Evolutionary conservation across 2,888 invertebrate species (phyloP).

Genomic region (Leuctra nigra): DNA sequence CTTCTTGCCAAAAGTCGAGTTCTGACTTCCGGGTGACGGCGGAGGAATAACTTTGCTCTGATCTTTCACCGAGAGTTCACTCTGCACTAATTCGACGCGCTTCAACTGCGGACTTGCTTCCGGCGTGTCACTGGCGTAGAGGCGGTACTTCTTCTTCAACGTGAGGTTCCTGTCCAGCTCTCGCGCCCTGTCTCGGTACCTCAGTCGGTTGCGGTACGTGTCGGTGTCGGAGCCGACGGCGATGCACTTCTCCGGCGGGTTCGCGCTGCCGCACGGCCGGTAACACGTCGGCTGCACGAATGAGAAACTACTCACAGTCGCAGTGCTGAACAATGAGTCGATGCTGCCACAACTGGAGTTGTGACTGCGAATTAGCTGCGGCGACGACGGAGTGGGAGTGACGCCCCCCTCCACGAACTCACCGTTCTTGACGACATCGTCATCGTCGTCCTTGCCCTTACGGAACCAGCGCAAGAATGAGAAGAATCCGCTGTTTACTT

Average conservation of each 20-base stretch:
- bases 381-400: constrained; percentile 24
- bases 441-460: constrained; percentile 42
- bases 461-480: constrained; percentile 70
- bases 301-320: constrained; percentile 65
- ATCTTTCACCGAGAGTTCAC: not conserved
- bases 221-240: constrained; percentile 53
- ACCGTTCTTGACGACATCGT: constrained; percentile 14
- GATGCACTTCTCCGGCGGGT: constrained; percentile 42
- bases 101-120: constrained; percentile 18
- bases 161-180: constrained; percentile 55
- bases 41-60: constrained; percentile 6
- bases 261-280: constrained; percentile 38
- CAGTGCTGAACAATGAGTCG: constrained; percentile 62
- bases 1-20: constrained; percentile 29
- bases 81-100: constrained; percentile 8
- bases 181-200: constrained; percentile 51
- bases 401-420: constrained; percentile 16
- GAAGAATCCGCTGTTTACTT: constrained; percentile 43
- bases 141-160: constrained; percentile 58
- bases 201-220: constrained; percentile 54
- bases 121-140: constrained; percentile 39
- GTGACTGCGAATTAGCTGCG: constrained; percentile 31
- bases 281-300: constrained; percentile 54
- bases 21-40: constrained; percentile 29
- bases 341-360: constrained; percentile 54